Percentiles rank a stretch among this genome's conserved stretches.
Conservation (phyloP, 2,888 invertebrate species). For the Macrophya alboannulata region DNA sequence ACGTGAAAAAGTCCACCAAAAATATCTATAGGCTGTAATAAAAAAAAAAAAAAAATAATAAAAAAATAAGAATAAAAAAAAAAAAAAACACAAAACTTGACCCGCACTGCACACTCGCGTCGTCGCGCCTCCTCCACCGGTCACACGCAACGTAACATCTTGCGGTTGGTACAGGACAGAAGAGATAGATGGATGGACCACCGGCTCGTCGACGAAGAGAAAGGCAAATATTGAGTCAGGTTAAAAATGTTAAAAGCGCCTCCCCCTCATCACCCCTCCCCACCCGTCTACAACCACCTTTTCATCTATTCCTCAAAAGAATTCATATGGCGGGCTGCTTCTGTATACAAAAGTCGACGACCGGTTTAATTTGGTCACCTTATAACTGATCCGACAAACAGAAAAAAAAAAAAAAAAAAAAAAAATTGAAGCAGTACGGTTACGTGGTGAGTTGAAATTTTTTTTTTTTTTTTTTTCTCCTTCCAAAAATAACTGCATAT, state of each 20-base stretch:
- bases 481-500: neutral
- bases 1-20: slow-evolving; percentile 52
- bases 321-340: slow-evolving; percentile 15
- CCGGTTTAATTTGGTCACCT: slow-evolving; percentile 34
- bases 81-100: neutral
- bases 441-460: neutral
- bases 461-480: neutral
- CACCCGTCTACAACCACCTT: slow-evolving; percentile 11
- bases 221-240: slow-evolving; percentile 60
- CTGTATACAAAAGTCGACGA: slow-evolving; percentile 11
- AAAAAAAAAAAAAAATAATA: neutral
- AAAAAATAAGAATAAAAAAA: no score
- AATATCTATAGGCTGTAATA: slow-evolving; percentile 17
- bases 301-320: slow-evolving; percentile 25
- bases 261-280: slow-evolving; percentile 15
- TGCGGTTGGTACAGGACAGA: neutral
- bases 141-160: slow-evolving; percentile 53
- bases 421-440: neutral
- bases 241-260: slow-evolving; percentile 62
- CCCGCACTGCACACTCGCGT: neutral
- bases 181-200: slow-evolving; percentile 27
- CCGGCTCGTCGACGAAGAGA: slow-evolving; percentile 57
- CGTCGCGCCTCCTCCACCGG: neutral
- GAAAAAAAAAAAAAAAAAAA: neutral
- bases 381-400: slow-evolving; percentile 27